Evolutionary conservation across 1,140 invertebrate genomes (phyloP).

Genomic region (Argopecten irradians): DNA sequence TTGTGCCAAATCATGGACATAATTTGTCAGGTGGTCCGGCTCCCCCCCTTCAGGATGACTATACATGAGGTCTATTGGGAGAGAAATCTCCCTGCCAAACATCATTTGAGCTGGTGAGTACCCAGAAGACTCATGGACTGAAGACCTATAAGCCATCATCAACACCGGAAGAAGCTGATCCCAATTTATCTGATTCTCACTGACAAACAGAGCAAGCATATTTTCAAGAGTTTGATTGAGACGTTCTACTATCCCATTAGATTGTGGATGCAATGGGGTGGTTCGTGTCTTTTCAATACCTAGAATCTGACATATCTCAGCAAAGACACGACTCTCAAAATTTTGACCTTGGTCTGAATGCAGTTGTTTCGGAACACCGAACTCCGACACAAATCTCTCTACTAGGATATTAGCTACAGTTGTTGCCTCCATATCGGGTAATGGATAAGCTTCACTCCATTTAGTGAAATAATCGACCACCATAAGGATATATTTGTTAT

Average conservation of each 20-base stretch:
- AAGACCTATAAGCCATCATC: conserved; percentile 40
- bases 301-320: conserved; percentile 46
- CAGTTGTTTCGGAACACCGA: conserved; percentile 36
- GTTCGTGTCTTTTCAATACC: conserved; percentile 49
- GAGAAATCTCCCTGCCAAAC: conserved; percentile 42
- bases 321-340: conserved; percentile 37
- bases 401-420: conserved; percentile 29
- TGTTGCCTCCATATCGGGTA: conserved; percentile 38
- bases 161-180: conserved; percentile 37
- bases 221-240: conserved; percentile 47
- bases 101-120: conserved; percentile 44
- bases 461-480: conserved; percentile 49
- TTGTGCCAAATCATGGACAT: background rate
- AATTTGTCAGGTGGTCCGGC: background rate
- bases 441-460: conserved; percentile 34
- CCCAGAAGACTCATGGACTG: conserved; percentile 33
- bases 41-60: background rate
- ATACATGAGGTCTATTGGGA: conserved; percentile 29
- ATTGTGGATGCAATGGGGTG: conserved; percentile 48
- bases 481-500: conserved; percentile 55
- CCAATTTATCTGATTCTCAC: conserved; percentile 36
- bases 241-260: conserved; percentile 53
- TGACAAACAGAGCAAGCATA: conserved; percentile 38
- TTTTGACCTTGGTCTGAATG: conserved; percentile 46
- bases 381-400: conserved; percentile 59